Percentiles rank a stretch among this genome's conserved stretches.
phyloP scores from a whole-genome alignment of 2,888 invertebrate species.

The Yponomeuta cagnagella region DNA sequence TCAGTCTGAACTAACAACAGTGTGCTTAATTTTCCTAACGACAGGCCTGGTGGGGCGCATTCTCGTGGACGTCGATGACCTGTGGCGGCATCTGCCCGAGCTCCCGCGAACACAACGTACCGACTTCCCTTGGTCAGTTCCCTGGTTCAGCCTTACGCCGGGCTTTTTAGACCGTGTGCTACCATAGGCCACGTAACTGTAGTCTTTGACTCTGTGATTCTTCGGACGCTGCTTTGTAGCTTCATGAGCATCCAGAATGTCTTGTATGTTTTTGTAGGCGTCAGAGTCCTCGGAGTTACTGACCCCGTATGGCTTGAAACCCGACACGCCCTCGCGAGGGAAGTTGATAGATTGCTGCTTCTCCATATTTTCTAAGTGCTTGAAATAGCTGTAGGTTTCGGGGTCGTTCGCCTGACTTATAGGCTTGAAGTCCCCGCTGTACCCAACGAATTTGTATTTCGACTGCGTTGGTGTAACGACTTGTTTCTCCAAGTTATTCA shows the following conservation, averaged over 20 bases:
- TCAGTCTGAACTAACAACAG: slow-evolving; percentile 22
- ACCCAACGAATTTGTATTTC: slow-evolving; percentile 44
- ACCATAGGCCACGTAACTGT: slow-evolving; percentile 5
- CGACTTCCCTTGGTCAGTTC: slow-evolving; percentile 27
- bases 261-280: slow-evolving; percentile 33
- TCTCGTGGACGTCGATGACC: slow-evolving; percentile 32
- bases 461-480: slow-evolving; percentile 33
- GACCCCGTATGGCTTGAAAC: slow-evolving; percentile 35
- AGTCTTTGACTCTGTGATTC: not conserved
- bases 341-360: slow-evolving; percentile 29
- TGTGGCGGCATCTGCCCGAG: slow-evolving; percentile 43
- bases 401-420: slow-evolving; percentile 51
- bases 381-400: slow-evolving; percentile 56
- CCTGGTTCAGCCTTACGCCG: slow-evolving; percentile 20
- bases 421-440: slow-evolving; percentile 43
- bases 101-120: slow-evolving; percentile 36
- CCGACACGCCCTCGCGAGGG: slow-evolving; percentile 17
- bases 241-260: slow-evolving; percentile 59
- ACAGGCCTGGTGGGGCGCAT: slow-evolving; percentile 44
- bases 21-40: slow-evolving; percentile 44
- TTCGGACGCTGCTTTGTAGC: slow-evolving; percentile 29
- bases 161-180: not conserved
- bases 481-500: slow-evolving; percentile 3
- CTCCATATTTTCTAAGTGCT: slow-evolving; percentile 45
- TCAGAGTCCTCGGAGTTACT: slow-evolving; percentile 39